These are phyloP conservation scores for Shargacucullia verbasci DNA, from an alignment of 2,888 invertebrate species.

Conservation along the genomic window DNA sequence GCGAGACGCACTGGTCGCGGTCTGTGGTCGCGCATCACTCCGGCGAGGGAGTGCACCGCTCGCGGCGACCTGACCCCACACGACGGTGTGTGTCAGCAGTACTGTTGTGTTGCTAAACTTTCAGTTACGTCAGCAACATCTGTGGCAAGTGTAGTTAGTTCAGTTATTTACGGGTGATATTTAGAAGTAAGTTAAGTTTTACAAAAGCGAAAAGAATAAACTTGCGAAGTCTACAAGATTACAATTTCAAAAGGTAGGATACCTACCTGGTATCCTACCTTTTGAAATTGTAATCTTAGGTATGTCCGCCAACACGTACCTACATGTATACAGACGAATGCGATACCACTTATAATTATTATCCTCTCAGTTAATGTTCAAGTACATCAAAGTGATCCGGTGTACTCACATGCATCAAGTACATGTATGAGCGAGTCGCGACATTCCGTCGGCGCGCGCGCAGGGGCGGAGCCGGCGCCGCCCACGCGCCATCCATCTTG, in stretches of 20 bases:
- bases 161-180: too few relatives aligned
- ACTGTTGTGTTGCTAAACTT: slow-evolving; percentile 6
- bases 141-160: not conserved
- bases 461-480: slow-evolving; percentile 50
- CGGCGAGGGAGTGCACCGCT: slow-evolving; percentile 7
- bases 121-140: slow-evolving; percentile 3
- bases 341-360: not conserved
- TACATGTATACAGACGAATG: too few relatives aligned
- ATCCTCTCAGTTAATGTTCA: slow-evolving; percentile 4
- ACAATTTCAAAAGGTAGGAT: too few relatives aligned
- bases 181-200: too few relatives aligned
- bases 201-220: too few relatives aligned
- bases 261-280: too few relatives aligned
- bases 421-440: not conserved
- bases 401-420: slow-evolving; percentile 6
- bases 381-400: not conserved
- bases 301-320: too few relatives aligned
- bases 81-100: too few relatives aligned
- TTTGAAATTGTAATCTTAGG: too few relatives aligned
- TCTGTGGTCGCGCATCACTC: slow-evolving; percentile 49
- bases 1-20: too few relatives aligned
- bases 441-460: slow-evolving; percentile 33
- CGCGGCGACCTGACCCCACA: too few relatives aligned
- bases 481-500: slow-evolving; percentile 52
- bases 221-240: too few relatives aligned